phyloP scores from a whole-genome alignment of 2,797 vertebrate genomes.

The Vespertilio murinus region DNA sequence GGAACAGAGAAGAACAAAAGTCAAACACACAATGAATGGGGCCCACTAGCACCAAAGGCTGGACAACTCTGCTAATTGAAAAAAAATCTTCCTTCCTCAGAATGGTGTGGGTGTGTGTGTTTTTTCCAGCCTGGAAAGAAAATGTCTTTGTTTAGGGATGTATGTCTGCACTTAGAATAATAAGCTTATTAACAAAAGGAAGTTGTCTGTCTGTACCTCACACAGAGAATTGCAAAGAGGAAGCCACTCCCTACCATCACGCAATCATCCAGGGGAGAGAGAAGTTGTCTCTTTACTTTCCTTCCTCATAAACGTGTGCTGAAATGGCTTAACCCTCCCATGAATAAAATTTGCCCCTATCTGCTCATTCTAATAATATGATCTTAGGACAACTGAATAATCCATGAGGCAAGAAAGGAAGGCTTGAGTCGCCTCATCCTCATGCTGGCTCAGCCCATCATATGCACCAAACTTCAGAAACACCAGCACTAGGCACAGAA shows the following conservation, averaged over 20 bases:
- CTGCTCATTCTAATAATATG: neutral
- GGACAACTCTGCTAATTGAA: neutral
- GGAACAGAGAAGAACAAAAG: conserved; percentile 27
- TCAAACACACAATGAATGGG: neutral
- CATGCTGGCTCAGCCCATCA: neutral
- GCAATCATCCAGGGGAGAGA: neutral
- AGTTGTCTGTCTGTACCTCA: neutral
- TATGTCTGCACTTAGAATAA: neutral
- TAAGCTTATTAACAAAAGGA: conserved; percentile 1
- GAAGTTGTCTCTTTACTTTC: neutral
- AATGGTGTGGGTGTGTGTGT: neutral
- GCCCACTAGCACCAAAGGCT: neutral
- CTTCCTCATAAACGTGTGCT: neutral
- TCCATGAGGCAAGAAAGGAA: neutral
- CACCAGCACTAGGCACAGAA: neutral
- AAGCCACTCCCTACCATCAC: neutral
- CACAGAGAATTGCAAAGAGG: neutral
- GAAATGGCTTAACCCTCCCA: neutral
- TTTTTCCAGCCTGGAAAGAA: neutral
- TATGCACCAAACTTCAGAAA: neutral
- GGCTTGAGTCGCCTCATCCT: neutral
- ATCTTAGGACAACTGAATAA: neutral
- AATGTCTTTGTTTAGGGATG: neutral
- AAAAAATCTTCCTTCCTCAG: neutral
- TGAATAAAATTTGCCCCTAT: neutral